Evolutionary conservation across 2,888 invertebrate species (phyloP), one percentile per base, ranked within the genome.

Genomic region (Boloria euphrosyne): DNA sequence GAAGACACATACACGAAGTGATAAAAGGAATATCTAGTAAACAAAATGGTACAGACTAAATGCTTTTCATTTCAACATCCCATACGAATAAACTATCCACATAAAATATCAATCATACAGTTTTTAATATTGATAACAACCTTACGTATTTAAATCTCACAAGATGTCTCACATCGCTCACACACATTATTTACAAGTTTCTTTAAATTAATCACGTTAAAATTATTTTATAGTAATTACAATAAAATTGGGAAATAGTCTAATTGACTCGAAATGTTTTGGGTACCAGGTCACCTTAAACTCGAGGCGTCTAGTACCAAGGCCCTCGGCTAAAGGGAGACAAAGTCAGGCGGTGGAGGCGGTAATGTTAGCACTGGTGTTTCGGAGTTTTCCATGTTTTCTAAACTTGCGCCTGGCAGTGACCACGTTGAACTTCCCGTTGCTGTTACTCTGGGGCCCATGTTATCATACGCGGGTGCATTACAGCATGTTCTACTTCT

Each of bases 371-470:
- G 73, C 0, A 92, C 91, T 43, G 91, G 90, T 14, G 91, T 91
- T 64, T 90, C 91, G 46, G 86, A 86, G 14, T 78, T 75, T 65
- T 89, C 89, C 14, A 81, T 63, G 54, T 85, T 84, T 54, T 91
- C 91, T 1, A 84, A 77, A 71, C 84, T 89, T 1, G 91, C 89
- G 46, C 91, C 96, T 69, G 96, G 96, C 74, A 97, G 89, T 17
- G 97, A 97, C 82, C 97, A 94, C 13, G 96, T 96, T 0, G 97
- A 90, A 94, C 97, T 80, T 93, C 97, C 85, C 0, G 96, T 96
- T 14, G 97, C 97, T n/a, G 97, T 97, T 62, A 97, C 96, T 76
- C 97, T 93, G 49, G 97, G 96, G 0, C 97, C 97, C 96, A 97
- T 97, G 86, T 97, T 97, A 87, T 98, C 97, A 83, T 97, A 97